Conservation (phyloP, 2,888 invertebrate species). For the Leuctra nigra region DNA sequence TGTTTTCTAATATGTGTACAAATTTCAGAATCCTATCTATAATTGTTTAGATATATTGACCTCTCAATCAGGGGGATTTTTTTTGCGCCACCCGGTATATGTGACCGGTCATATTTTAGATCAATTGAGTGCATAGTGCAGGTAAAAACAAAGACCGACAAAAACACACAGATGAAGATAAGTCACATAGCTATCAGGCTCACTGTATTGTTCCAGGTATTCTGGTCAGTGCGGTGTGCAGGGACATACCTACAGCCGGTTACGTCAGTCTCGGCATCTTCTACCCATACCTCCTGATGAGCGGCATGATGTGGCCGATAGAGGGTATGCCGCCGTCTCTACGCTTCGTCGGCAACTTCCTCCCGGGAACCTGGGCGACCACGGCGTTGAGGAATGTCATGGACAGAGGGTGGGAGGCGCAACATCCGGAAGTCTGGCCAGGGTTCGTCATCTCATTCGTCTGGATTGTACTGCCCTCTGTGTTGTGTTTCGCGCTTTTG, state of each 20-base stretch:
- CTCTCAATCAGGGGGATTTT: no score
- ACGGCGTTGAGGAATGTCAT: constrained; percentile 68
- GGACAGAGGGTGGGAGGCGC: constrained; percentile 65
- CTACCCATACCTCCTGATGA: constrained; percentile 80
- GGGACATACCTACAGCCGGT: constrained; percentile 72
- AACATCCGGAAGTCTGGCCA: constrained; percentile 60
- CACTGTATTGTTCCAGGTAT: constrained; percentile 66
- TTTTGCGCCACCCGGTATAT: no score
- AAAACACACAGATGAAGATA: no score
- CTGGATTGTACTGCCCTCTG: constrained; percentile 49
- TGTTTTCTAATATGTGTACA: no score
- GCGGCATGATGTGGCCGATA: constrained; percentile 66
- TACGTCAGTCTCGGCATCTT: constrained; percentile 82
- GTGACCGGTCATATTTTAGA: no score
- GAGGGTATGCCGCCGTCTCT: constrained; percentile 56
- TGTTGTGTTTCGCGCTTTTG: constrained; percentile 13
- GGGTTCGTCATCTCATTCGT: constrained; percentile 61
- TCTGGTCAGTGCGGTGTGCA: constrained; percentile 71
- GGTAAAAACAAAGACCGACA: no score
- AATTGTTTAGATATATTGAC: no score
- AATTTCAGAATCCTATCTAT: no score
- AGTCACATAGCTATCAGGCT: no score
- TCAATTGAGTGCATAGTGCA: no score
- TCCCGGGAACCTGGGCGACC: constrained; percentile 77
- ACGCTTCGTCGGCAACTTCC: constrained; percentile 52